Base-by-base conservation (phyloP, 2,113 vertebrate genomes). In the Formicarius rufipectus region DNA sequence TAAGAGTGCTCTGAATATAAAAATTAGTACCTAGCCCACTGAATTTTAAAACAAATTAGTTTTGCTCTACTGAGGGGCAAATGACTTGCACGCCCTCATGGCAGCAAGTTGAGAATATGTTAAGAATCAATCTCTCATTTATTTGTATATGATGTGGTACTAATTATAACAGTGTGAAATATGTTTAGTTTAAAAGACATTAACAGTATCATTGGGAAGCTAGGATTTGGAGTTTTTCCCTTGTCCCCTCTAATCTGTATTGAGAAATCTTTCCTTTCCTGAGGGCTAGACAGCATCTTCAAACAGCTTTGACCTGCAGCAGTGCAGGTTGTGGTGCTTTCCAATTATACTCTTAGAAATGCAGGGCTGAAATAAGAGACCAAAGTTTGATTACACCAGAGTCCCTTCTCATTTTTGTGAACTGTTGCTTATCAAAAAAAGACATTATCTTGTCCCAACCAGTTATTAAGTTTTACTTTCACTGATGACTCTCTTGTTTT, bases 271-370 rank as follows among this genome's bases (percentile, higher is more conserved):
- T 81, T 81, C 5, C 58, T 82, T 49, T 62, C 22, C 40, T 72
- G 35, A 76, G 45, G 19, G 11, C 25, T 79, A 52, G 14, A n/a
- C 18, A 62, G 23, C 18, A 37, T 63, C 19, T 90, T 88, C 14
- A 52, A n/a, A 63, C 11, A 79, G n/a, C 28, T 74, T 47, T 93
- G 35, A 35, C 27, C 22, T 73, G 28, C 2, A 2, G 39, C 44
- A 85, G 6, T 20, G 37, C 24, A n/a, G 30, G 19, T 27, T 72
- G 44, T 77, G 13, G 31, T 93, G 27, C 68, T 82, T 66, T 45
- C 28, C 3, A 15, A 0, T 74, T 71, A 12, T 0, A 60, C 1
- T 2, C 35, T 55, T 58, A 28, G 0, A 44, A 62, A 49, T 4
- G 7, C 18, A n/a, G 67, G 49, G 4, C 40, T 90, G 53, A 20